Percentiles rank a stretch among this genome's conserved stretches.
Conservation (phyloP, 2,797 vertebrate genomes). For the Macropodus opercularis region DNA sequence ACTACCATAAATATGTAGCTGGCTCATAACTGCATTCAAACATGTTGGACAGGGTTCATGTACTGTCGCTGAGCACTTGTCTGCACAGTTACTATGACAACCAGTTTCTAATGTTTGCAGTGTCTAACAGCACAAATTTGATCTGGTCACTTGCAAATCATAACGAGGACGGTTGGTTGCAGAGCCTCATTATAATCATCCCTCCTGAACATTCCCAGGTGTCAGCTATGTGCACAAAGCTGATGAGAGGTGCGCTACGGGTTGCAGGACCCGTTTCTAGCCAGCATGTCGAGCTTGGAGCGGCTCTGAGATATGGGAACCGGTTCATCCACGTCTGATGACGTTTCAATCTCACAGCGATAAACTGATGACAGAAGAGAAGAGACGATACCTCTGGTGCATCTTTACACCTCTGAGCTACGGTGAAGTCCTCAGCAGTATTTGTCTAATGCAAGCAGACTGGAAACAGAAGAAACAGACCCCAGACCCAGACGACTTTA, state of each 20-base stretch:
- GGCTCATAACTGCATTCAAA: constrained; percentile 2
- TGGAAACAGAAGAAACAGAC: not conserved
- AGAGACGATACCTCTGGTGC: not conserved
- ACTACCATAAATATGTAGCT: not conserved
- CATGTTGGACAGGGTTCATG: constrained; percentile 3
- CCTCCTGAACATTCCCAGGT: not conserved
- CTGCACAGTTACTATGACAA: constrained; percentile 39
- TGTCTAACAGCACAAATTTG: constrained; percentile 24
- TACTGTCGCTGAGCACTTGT: constrained; percentile 6
- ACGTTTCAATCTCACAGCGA: constrained; percentile 1
- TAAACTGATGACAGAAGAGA: not conserved
- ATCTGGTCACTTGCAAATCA: constrained; percentile 14
- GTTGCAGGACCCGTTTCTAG: not conserved
- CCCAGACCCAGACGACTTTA: not conserved
- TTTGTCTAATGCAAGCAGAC: not conserved
- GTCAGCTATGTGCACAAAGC: constrained; percentile 4
- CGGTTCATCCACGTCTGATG: not conserved
- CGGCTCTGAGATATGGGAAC: not conserved
- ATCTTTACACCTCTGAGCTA: not conserved
- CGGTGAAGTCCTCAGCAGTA: not conserved
- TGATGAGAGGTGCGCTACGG: constrained; percentile 1
- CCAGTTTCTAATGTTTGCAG: constrained; percentile 11
- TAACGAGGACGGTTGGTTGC: constrained; percentile 4
- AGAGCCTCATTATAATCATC: constrained; percentile 2
- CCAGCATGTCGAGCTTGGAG: not conserved